Conservation (phyloP, 2,113 vertebrate species). For the Nothoprocta pentlandii region DNA sequence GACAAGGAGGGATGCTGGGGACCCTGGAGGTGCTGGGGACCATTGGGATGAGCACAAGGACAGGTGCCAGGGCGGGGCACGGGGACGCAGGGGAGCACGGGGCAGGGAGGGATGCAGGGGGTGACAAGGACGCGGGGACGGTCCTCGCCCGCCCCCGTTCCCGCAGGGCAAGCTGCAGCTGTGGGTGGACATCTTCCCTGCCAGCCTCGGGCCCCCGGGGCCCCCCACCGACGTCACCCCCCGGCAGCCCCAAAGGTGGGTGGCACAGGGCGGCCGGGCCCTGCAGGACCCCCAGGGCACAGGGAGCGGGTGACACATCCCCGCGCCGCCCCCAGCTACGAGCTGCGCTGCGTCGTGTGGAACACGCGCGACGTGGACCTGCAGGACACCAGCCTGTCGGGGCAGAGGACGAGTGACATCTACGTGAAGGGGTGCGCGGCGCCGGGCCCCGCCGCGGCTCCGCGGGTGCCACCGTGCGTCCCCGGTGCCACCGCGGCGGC, state of each 20-base stretch:
- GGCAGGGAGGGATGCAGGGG: neutral
- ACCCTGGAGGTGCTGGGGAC: too few species aligned
- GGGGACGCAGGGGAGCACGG: neutral
- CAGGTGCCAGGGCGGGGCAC: neutral
- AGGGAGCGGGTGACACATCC: neutral
- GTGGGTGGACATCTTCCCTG: slow-evolving; percentile 83
- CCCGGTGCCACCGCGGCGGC: neutral
- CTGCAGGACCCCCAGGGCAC: neutral
- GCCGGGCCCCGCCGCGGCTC: neutral
- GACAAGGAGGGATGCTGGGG: neutral
- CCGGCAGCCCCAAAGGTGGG: slow-evolving; percentile 73
- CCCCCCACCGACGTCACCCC: slow-evolving; percentile 73
- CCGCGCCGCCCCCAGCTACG: slow-evolving; percentile 31
- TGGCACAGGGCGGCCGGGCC: neutral
- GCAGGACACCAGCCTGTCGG: slow-evolving; percentile 32
- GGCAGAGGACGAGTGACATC: slow-evolving; percentile 77
- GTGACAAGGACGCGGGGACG: neutral
- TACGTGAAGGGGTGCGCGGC: slow-evolving; percentile 76
- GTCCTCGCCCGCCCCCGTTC: neutral
- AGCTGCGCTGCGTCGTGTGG: slow-evolving; percentile 76
- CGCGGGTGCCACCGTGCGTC: too few species aligned
- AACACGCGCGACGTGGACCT: slow-evolving; percentile 60
- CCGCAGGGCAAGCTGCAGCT: slow-evolving; percentile 81
- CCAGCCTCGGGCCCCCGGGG: slow-evolving; percentile 70
- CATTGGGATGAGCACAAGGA: too few species aligned